These are phyloP conservation scores for Athalia cordata DNA, from an alignment of 2,888 invertebrate species.

Conservation along the genomic window DNA sequence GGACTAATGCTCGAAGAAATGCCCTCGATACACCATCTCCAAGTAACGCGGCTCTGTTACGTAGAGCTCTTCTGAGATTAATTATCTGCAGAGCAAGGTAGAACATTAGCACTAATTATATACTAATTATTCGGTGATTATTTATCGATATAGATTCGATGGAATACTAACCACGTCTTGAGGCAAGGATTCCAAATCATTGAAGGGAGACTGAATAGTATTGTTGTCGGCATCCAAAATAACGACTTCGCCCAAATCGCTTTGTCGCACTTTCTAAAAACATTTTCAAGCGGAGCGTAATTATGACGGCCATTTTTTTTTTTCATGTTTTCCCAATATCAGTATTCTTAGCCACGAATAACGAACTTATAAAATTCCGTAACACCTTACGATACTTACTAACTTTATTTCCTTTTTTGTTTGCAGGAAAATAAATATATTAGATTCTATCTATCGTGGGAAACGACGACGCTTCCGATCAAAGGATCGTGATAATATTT, in stretches of 20 bases:
- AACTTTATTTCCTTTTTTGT: conserved; percentile 38
- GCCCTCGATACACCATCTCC: conserved; percentile 96
- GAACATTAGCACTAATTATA: conserved; percentile 12
- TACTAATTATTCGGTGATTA: conserved; percentile 31
- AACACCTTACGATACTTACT: conserved; percentile 39
- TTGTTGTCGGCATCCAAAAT: conserved; percentile 95
- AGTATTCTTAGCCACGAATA: not conserved
- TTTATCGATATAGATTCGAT: conserved; percentile 11
- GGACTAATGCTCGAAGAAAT: conserved; percentile 92
- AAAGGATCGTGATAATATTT: not conserved
- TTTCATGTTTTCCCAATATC: too few species aligned
- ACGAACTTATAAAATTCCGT: conserved; percentile 4
- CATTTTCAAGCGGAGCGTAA: not conserved
- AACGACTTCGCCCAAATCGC: conserved; percentile 95
- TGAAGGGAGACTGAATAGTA: conserved; percentile 89
- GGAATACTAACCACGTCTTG: conserved; percentile 85
- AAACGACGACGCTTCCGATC: not conserved
- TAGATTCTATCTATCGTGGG: not conserved
- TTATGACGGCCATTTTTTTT: not conserved
- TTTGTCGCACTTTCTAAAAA: conserved; percentile 82
- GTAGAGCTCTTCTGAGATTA: conserved; percentile 84
- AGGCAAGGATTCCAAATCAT: conserved; percentile 93
- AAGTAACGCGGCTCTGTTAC: conserved; percentile 83
- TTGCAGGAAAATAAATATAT: conserved; percentile 42
- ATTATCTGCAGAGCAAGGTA: conserved; percentile 77